phyloP scores from a whole-genome alignment of 2,113 vertebrate genomes.

The Salminus brasiliensis region DNA sequence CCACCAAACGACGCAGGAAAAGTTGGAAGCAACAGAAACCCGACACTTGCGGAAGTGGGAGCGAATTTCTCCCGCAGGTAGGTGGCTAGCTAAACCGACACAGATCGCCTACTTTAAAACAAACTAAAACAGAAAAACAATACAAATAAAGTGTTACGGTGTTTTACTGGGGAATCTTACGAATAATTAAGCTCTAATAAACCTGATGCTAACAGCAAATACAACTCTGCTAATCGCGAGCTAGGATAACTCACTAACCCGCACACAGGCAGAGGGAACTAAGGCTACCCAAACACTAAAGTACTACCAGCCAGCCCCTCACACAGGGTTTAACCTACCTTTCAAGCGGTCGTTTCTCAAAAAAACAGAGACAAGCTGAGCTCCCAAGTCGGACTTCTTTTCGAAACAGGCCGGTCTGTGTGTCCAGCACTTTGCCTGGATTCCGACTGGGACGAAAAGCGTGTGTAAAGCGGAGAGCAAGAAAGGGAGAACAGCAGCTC shows the following conservation, averaged over 20 bases:
- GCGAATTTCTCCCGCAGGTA: conserved; percentile 42
- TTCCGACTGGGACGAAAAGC: conserved; percentile 44
- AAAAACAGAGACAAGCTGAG: conserved; percentile 18
- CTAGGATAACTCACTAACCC: background rate
- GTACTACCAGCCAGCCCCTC: background rate
- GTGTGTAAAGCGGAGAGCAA: background rate
- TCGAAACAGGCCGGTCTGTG: conserved; percentile 26
- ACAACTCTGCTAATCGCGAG: too few relatives aligned
- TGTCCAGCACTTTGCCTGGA: conserved; percentile 37
- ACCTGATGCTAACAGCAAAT: too few relatives aligned
- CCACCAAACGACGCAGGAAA: background rate
- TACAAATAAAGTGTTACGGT: too few relatives aligned
- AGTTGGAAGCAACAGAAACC: conserved; percentile 42
- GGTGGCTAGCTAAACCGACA: conserved; percentile 44
- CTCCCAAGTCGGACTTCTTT: background rate
- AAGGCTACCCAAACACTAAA: background rate
- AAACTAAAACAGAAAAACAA: background rate
- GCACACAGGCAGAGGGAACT: background rate
- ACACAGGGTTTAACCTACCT: conserved; percentile 20
- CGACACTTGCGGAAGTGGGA: conserved; percentile 50
- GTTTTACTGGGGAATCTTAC: background rate
- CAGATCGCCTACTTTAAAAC: conserved; percentile 1
- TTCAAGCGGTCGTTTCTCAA: conserved; percentile 8
- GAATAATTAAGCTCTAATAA: background rate
- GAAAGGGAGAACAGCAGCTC: conserved; percentile 16